Conservation (phyloP, 2,888 invertebrate species). For the Pseudococcus jackbeardsleyi region DNA sequence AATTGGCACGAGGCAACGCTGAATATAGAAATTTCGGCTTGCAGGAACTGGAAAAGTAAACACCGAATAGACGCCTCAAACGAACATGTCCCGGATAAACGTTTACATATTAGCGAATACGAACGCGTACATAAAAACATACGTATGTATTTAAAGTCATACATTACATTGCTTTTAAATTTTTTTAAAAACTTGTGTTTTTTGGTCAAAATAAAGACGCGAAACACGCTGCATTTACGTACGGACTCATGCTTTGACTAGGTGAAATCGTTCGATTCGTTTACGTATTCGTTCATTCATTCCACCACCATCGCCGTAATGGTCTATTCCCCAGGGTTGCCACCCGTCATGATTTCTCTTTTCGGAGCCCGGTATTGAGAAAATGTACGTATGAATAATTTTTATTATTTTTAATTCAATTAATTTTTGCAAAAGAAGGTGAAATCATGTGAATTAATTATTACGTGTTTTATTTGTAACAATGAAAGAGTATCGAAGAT, state of each 20-base stretch:
- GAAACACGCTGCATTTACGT: conserved; percentile 12
- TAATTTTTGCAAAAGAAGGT: background rate
- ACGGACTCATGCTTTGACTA: conserved; percentile 45
- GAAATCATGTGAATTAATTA: background rate
- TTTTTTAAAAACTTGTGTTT: background rate
- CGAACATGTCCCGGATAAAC: conserved; percentile 33
- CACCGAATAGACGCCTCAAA: background rate
- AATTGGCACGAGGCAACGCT: conserved; percentile 1
- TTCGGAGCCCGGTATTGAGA: background rate
- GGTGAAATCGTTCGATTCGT: conserved; percentile 31
- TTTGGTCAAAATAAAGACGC: conserved; percentile 4
- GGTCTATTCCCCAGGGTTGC: conserved; percentile 37
- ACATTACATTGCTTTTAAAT: conserved; percentile 30
- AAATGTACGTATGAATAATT: background rate
- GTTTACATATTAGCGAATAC: conserved; percentile 47
- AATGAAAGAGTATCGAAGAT: background rate
- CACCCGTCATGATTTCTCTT: background rate
- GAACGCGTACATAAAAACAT: conserved; percentile 43
- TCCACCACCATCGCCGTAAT: conserved; percentile 42
- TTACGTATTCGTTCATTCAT: conserved; percentile 41
- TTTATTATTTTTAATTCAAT: background rate
- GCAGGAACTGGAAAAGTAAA: conserved; percentile 5
- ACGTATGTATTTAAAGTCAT: conserved; percentile 36
- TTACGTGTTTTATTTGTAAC: background rate
- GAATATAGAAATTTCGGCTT: background rate